Evolutionary conservation across 2,888 invertebrate species (phyloP).

Genomic region (Drosophila phalerata): DNA sequence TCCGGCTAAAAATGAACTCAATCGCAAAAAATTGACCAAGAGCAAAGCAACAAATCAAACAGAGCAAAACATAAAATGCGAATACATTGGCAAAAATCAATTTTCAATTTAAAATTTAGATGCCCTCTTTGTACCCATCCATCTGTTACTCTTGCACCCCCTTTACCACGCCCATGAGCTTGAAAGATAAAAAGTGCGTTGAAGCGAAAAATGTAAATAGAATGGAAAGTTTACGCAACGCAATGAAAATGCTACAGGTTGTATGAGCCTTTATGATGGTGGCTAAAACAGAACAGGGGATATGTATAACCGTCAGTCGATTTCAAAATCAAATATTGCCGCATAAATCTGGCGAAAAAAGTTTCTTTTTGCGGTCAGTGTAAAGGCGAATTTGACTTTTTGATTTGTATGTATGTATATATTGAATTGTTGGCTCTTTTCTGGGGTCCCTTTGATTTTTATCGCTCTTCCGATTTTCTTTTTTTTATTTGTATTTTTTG

Average conservation of each 20-base stretch:
- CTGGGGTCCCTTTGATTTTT: slow-evolving; percentile 57
- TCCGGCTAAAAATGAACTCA: slow-evolving; percentile 51
- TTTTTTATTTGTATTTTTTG: not conserved
- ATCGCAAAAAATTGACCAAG: slow-evolving; percentile 57
- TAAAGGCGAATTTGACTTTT: slow-evolving; percentile 25
- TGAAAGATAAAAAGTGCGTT: slow-evolving; percentile 70
- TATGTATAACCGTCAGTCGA: slow-evolving; percentile 18
- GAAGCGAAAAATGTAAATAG: slow-evolving; percentile 75
- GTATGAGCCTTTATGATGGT: slow-evolving; percentile 17
- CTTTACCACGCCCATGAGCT: slow-evolving; percentile 21
- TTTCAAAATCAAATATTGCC: slow-evolving; percentile 72
- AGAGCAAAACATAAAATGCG: slow-evolving; percentile 17
- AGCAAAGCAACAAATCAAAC: slow-evolving; percentile 40
- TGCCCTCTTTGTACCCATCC: slow-evolving; percentile 16
- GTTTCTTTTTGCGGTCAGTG: slow-evolving; percentile 66
- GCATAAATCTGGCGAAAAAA: slow-evolving; percentile 58
- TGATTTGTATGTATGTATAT: slow-evolving; percentile 21
- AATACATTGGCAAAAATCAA: slow-evolving; percentile 72
- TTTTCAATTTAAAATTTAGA: slow-evolving; percentile 79
- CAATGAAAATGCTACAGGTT: slow-evolving; percentile 66
- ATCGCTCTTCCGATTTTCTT: slow-evolving; percentile 43
- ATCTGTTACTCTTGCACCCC: not conserved
- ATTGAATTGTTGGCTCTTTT: slow-evolving; percentile 47
- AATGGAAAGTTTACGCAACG: slow-evolving; percentile 53
- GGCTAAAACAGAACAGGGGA: not conserved